Conservation (phyloP, 1,140 invertebrate genomes). For the Helicoverpa zea region DNA sequence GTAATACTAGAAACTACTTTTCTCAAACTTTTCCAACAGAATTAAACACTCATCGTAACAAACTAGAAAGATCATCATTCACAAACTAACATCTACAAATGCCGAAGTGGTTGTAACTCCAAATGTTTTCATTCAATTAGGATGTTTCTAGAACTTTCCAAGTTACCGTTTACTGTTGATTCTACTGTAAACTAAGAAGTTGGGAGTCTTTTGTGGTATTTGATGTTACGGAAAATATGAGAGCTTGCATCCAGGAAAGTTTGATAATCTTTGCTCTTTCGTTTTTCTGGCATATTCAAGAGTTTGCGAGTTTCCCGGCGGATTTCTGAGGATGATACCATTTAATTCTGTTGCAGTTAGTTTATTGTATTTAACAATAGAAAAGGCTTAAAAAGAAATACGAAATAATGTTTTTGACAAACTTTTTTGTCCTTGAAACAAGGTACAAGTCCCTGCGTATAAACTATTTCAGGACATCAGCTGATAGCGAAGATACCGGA, state of each 20-base stretch:
- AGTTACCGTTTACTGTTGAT: slow-evolving; percentile 26
- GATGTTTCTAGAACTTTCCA: slow-evolving; percentile 6
- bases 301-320: not conserved
- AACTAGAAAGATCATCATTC: slow-evolving; percentile 8
- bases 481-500: too few species aligned
- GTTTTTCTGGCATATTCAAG: slow-evolving; percentile 22
- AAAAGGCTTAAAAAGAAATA: too few species aligned
- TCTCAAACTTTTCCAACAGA: not conserved
- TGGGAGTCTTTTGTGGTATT: slow-evolving; percentile 23
- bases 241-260: slow-evolving; percentile 9
- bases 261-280: not conserved
- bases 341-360: not conserved
- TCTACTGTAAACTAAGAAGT: slow-evolving; percentile 12
- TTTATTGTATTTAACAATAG: not conserved
- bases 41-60: slow-evolving; percentile 7
- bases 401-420: too few species aligned
- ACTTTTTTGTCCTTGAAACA: too few species aligned
- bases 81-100: slow-evolving; percentile 20
- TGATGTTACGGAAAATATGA: slow-evolving; percentile 31
- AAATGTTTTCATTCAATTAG: slow-evolving; percentile 44
- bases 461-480: too few species aligned
- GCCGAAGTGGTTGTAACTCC: slow-evolving; percentile 18
- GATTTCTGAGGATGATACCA: not conserved
- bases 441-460: too few species aligned
- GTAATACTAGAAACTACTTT: too few species aligned